Conservation (phyloP, 1,140 invertebrate genomes). For the Brachionus plicatilis region DNA sequence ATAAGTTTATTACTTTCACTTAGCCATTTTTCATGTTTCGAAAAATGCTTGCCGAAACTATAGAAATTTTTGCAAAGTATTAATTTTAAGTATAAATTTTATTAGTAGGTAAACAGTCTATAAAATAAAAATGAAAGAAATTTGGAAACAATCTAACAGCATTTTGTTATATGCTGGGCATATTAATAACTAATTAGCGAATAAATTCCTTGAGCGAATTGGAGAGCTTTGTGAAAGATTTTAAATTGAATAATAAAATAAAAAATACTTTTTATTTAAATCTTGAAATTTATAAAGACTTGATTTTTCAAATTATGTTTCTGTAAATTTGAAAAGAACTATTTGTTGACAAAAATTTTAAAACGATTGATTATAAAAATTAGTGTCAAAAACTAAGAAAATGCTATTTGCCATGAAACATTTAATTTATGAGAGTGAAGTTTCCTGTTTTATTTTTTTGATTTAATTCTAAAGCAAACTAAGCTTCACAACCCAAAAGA, state of each 20-base stretch:
- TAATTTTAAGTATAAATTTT: background rate
- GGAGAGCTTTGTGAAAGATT: background rate
- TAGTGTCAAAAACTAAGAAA: background rate
- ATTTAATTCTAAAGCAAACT: background rate
- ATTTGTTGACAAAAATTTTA: background rate
- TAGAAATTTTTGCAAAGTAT: background rate
- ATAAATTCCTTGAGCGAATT: background rate
- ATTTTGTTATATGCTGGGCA: background rate
- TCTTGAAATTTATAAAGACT: background rate
- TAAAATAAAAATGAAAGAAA: background rate
- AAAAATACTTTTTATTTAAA: background rate
- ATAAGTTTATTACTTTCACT: conserved; percentile 14
- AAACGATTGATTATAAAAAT: background rate
- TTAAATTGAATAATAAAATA: background rate
- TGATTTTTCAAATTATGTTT: background rate
- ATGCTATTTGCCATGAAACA: background rate
- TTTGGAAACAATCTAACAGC: background rate
- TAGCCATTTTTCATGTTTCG: background rate
- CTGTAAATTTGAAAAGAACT: background rate
- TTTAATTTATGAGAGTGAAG: background rate
- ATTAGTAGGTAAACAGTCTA: background rate
- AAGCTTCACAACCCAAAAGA: background rate
- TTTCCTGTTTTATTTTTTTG: background rate
- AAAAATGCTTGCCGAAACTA: conserved; percentile 3
- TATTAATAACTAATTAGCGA: background rate